Evolutionary conservation across 2,888 invertebrate species (phyloP).

Genomic region (Anorthoa munda): DNA sequence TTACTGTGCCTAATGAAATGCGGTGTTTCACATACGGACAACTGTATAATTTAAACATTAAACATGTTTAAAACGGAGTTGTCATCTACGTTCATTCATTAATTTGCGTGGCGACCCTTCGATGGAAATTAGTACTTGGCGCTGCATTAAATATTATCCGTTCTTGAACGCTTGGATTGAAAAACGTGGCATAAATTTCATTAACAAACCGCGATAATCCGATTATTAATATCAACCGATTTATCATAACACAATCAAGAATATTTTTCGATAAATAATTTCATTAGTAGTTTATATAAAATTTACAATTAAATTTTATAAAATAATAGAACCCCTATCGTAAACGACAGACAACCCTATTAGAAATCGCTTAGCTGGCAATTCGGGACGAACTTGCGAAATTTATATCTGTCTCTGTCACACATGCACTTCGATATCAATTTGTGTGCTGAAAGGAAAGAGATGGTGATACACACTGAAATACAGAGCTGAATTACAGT

Average conservation of each 20-base stretch:
- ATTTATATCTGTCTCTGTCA: conserved; percentile 82
- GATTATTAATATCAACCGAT: conserved; percentile 11
- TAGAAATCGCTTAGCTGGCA: conserved; percentile 74
- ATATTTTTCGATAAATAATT: not conserved
- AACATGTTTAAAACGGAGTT: conserved; percentile 61
- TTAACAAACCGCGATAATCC: conserved; percentile 17
- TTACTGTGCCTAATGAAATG: conserved; percentile 76
- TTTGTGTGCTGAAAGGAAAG: conserved; percentile 76
- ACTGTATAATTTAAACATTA: conserved; percentile 59
- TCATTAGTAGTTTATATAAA: not conserved
- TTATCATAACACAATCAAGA: not conserved
- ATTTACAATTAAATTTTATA: conserved; percentile 23
- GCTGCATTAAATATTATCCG: conserved; percentile 23
- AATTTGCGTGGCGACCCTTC: conserved; percentile 35
- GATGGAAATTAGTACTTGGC: conserved; percentile 35
- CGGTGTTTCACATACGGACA: conserved; percentile 61
- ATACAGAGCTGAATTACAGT: conserved; percentile 64
- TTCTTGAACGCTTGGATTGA: conserved; percentile 20
- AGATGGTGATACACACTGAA: conserved; percentile 68
- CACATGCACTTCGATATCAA: conserved; percentile 76
- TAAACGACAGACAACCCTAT: conserved; percentile 76
- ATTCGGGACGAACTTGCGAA: conserved; percentile 72
- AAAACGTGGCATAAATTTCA: conserved; percentile 15
- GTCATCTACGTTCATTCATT: conserved; percentile 58
- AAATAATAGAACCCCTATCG: conserved; percentile 20